phyloP scores from a whole-genome alignment of 2,888 invertebrate genomes.

The Cephus spinipes region DNA sequence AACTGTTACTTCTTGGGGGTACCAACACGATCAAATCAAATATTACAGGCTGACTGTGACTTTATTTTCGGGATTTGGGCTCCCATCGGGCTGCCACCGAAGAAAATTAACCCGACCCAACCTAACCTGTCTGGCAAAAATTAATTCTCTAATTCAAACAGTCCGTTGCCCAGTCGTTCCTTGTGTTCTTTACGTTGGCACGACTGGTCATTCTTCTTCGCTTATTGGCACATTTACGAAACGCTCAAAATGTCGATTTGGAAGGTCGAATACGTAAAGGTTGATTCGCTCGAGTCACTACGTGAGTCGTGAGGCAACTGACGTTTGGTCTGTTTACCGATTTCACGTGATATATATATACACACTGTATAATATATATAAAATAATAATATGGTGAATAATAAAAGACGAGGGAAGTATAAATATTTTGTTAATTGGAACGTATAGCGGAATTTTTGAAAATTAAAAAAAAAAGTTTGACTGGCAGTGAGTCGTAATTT shows the following conservation, averaged over 20 bases:
- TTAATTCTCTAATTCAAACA: not conserved
- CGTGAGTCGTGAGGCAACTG: not conserved
- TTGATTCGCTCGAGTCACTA: not conserved
- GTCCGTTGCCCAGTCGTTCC: too few relatives aligned
- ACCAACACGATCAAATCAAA: not conserved
- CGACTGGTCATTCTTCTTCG: not conserved
- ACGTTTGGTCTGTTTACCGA: not conserved
- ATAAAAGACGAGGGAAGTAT: not conserved
- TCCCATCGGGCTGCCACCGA: not conserved
- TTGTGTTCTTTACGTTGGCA: not conserved
- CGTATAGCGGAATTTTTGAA: not conserved
- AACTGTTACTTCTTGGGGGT: constrained; percentile 14
- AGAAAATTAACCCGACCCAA: not conserved
- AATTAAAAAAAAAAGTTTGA: not conserved
- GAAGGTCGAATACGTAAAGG: not conserved
- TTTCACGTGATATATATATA: not conserved
- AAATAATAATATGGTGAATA: not conserved
- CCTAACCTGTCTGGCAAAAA: too few relatives aligned
- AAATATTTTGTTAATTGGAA: not conserved
- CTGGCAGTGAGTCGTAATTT: not conserved
- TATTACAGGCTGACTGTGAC: not conserved
- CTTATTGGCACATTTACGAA: not conserved
- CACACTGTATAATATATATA: not conserved
- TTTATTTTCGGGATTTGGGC: not conserved
- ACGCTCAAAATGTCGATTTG: not conserved